Evolutionary conservation across 2,888 invertebrate genomes (phyloP).

Genomic region (Steinernema carpocapsae): DNA sequence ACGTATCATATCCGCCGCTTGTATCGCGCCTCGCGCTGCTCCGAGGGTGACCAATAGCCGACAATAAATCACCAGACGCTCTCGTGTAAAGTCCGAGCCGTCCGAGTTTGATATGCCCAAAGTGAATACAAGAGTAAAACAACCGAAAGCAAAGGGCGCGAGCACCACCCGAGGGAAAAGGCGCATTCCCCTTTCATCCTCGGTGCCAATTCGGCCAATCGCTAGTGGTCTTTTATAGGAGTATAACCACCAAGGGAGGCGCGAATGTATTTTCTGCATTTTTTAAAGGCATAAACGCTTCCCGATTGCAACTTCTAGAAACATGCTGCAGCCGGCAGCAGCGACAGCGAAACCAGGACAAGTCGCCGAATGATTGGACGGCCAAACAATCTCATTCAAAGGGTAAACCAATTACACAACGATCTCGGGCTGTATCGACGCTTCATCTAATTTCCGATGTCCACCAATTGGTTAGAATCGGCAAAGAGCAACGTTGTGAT

Average conservation of each 20-base stretch:
- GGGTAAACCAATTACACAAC: conserved; percentile 28
- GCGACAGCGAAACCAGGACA: neutral
- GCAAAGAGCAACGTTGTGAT: neutral
- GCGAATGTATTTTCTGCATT: no score
- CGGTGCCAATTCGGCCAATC: conserved; percentile 17
- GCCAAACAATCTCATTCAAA: conserved; percentile 14
- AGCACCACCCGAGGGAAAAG: conserved; percentile 20
- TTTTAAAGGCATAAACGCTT: no score
- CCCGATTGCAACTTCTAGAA: neutral
- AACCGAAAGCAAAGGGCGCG: conserved; percentile 35
- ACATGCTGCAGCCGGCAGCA: no score
- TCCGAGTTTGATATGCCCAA: conserved; percentile 33
- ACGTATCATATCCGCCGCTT: conserved; percentile 20
- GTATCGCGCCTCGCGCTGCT: conserved; percentile 7
- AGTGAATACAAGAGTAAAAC: conserved; percentile 35
- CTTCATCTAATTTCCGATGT: conserved; percentile 28
- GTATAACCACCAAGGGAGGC: no score
- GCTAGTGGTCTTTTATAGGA: neutral
- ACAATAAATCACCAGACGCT: conserved; percentile 33
- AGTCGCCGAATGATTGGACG: neutral
- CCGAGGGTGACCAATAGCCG: conserved; percentile 29
- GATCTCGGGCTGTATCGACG: conserved; percentile 28
- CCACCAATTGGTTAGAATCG: conserved; percentile 27
- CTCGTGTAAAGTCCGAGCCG: conserved; percentile 27
- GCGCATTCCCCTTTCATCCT: conserved; percentile 22